Evolutionary conservation across 2,797 vertebrate genomes (phyloP).

Genomic region (Eremophila alpestris): DNA sequence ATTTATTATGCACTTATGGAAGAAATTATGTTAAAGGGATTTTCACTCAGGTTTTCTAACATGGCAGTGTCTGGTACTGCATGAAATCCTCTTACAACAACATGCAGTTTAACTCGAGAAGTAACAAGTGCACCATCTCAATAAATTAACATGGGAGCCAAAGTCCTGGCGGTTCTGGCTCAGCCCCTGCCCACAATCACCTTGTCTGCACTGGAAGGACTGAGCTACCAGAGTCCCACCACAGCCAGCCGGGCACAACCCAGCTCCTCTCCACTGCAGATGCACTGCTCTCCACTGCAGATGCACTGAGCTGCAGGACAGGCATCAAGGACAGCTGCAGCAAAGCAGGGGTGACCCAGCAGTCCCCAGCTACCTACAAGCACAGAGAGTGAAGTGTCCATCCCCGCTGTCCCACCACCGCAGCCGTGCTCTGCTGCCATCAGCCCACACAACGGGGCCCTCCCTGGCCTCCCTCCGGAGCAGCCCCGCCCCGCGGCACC

Average conservation of each 20-base stretch:
- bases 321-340: not conserved
- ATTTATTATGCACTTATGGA: not conserved
- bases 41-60: not conserved
- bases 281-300: fast-evolving
- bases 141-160: not conserved
- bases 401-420: fast-evolving
- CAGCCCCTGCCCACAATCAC: not conserved
- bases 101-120: not conserved
- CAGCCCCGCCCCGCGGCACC: not conserved
- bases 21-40: not conserved
- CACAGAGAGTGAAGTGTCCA: fast-evolving
- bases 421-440: fast-evolving
- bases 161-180: not conserved
- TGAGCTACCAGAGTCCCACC: fast-evolving
- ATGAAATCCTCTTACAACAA: not conserved
- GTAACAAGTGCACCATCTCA: not conserved
- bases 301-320: fast-evolving
- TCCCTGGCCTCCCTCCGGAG: not conserved
- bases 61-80: not conserved
- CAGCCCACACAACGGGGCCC: not conserved
- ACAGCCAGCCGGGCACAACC: fast-evolving
- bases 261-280: fast-evolving
- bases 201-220: fast-evolving
- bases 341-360: not conserved
- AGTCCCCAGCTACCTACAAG: not conserved